Conservation (phyloP, 2,888 invertebrate genomes). For the Parapristionchus giblindavisi region DNA sequence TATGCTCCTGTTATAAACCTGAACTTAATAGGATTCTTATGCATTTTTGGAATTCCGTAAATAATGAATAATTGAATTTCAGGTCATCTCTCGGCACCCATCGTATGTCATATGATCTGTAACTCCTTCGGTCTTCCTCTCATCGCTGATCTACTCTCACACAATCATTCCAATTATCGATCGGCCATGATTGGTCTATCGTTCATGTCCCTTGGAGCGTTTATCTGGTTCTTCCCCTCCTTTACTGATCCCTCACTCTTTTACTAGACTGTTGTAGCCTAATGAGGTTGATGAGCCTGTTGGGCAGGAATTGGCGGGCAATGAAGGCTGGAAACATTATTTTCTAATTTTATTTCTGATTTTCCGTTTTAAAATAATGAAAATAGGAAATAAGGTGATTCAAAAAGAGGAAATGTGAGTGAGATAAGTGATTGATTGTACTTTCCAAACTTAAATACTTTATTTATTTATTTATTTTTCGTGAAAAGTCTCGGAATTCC, state of each 20-base stretch:
- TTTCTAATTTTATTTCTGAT: no score
- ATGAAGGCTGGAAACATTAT: no score
- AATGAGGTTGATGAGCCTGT: not conserved
- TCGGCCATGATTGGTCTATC: constrained; percentile 2
- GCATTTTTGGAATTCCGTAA: no score
- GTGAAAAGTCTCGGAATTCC: no score
- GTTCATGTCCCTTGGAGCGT: constrained; percentile 8
- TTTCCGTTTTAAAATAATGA: no score
- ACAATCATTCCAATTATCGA: not conserved
- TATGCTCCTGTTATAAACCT: no score
- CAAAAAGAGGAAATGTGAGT: no score
- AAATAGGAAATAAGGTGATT: no score
- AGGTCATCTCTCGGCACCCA: constrained; percentile 61
- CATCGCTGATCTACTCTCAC: constrained; percentile 46
- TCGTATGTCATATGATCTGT: constrained; percentile 64
- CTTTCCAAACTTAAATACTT: not conserved
- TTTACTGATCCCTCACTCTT: constrained; percentile 22
- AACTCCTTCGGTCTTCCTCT: constrained; percentile 64
- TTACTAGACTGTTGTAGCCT: no score
- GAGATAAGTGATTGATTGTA: not conserved
- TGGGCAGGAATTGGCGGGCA: not conserved
- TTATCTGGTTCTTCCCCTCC: not conserved
- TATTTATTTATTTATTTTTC: no score
- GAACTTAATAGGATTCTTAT: no score
- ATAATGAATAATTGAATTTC: no score